These are phyloP conservation scores for Numenius arquata DNA, from an alignment of 2,113 vertebrate species.

Conservation along the genomic window DNA sequence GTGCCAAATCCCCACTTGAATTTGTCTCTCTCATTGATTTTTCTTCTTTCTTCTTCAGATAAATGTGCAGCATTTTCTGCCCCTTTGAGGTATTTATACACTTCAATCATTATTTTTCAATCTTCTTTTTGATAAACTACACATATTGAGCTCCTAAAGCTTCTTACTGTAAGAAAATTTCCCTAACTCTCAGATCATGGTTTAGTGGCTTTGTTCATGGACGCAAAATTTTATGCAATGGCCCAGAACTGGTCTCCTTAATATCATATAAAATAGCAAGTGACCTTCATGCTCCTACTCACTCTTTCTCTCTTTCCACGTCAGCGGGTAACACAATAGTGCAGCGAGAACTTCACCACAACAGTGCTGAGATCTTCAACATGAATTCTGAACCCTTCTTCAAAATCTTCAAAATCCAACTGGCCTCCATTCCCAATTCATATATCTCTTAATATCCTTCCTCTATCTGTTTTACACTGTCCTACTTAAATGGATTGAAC, in stretches of 20 bases:
- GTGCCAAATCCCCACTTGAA: background rate
- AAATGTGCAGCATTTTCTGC: background rate
- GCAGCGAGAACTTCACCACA: background rate
- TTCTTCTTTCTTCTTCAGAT: background rate
- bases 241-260: constrained; percentile 15
- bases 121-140: background rate
- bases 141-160: background rate
- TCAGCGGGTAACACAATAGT: background rate
- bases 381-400: background rate
- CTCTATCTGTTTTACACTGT: background rate
- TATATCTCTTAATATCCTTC: background rate
- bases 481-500: background rate
- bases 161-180: background rate
- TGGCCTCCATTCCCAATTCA: background rate
- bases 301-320: background rate
- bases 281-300: background rate
- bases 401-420: background rate
- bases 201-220: background rate
- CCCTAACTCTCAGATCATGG: background rate
- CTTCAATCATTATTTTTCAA: background rate
- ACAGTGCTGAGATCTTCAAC: background rate
- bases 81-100: background rate
- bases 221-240: background rate
- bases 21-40: background rate
- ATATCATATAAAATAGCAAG: background rate